These are phyloP conservation scores for Chaetogeoica ovagalla DNA, from an alignment of 2,888 invertebrate genomes.

Conservation along the genomic window DNA sequence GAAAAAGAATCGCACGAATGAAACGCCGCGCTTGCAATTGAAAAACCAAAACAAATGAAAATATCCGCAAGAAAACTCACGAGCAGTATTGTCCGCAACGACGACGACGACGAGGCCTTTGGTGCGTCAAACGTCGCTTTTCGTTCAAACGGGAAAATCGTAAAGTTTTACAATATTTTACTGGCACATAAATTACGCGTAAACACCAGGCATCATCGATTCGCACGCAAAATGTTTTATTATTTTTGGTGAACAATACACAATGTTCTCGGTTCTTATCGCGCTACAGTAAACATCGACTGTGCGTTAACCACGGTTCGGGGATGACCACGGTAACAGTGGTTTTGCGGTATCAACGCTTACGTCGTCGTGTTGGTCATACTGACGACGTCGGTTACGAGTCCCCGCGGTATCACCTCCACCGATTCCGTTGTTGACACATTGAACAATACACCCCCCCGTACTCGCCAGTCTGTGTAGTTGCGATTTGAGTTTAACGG, in stretches of 20 bases:
- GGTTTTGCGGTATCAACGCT: too few relatives aligned
- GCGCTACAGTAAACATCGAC: not conserved
- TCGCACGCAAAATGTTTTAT: not conserved
- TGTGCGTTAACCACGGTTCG: too few relatives aligned
- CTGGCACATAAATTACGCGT: not conserved
- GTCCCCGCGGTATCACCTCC: too few relatives aligned
- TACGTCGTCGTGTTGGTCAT: too few relatives aligned
- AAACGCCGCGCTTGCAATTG: not conserved
- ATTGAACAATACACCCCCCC: too few relatives aligned
- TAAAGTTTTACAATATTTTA: too few relatives aligned
- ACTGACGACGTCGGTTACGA: too few relatives aligned
- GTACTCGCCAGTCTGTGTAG: too few relatives aligned
- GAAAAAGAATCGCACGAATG: not conserved
- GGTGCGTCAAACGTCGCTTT: not conserved
- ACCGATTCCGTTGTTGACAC: too few relatives aligned
- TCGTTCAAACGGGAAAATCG: not conserved
- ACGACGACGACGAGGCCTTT: not conserved
- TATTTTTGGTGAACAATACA: not conserved
- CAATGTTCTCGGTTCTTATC: slow-evolving; percentile 23
- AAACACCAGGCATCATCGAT: too few relatives aligned
- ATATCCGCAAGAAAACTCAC: slow-evolving; percentile 3
- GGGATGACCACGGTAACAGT: too few relatives aligned
- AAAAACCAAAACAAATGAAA: not conserved
- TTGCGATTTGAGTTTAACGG: too few relatives aligned
- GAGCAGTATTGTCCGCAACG: not conserved